A percentile compares a stretch with the other conserved stretches of the same genome.
Evolutionary conservation across 2,888 invertebrate species (phyloP).

Genomic region (Stenodema calcarata): DNA sequence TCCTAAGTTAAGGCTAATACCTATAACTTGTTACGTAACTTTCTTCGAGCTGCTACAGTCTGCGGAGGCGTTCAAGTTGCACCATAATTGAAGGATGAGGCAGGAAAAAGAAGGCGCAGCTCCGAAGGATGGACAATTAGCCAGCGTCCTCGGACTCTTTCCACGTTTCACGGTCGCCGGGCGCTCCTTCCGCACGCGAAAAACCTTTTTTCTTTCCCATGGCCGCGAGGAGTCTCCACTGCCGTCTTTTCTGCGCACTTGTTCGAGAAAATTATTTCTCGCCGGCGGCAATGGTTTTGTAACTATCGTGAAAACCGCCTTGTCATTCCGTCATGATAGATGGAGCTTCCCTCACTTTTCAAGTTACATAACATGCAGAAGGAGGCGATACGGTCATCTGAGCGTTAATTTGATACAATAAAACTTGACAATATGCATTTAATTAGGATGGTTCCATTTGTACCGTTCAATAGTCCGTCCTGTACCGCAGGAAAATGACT

Average conservation of each 20-base stretch:
- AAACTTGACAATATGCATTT: too few relatives aligned
- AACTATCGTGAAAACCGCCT: neutral
- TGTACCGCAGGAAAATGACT: too few relatives aligned
- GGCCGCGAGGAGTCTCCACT: neutral
- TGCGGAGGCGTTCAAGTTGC: neutral
- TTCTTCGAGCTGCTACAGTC: neutral
- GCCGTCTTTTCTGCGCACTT: slow-evolving; percentile 10
- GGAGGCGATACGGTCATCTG: too few relatives aligned
- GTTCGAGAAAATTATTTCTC: slow-evolving; percentile 15
- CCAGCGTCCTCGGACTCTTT: slow-evolving; percentile 41
- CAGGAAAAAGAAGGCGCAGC: slow-evolving; percentile 1
- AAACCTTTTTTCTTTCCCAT: slow-evolving; percentile 18
- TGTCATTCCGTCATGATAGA: neutral
- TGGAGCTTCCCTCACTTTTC: neutral
- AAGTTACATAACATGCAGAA: neutral
- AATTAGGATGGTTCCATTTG: too few relatives aligned
- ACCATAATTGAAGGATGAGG: slow-evolving; percentile 29
- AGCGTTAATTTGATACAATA: too few relatives aligned
- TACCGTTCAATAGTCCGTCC: too few relatives aligned
- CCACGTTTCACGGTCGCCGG: slow-evolving; percentile 43
- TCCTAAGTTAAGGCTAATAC: too few relatives aligned
- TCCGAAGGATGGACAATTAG: slow-evolving; percentile 33
- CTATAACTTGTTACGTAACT: slow-evolving; percentile 33
- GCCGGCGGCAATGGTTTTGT: neutral
- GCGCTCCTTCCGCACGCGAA: slow-evolving; percentile 36